Base-by-base conservation (phyloP, 2,888 invertebrate species). In the Drosophila putrida region DNA sequence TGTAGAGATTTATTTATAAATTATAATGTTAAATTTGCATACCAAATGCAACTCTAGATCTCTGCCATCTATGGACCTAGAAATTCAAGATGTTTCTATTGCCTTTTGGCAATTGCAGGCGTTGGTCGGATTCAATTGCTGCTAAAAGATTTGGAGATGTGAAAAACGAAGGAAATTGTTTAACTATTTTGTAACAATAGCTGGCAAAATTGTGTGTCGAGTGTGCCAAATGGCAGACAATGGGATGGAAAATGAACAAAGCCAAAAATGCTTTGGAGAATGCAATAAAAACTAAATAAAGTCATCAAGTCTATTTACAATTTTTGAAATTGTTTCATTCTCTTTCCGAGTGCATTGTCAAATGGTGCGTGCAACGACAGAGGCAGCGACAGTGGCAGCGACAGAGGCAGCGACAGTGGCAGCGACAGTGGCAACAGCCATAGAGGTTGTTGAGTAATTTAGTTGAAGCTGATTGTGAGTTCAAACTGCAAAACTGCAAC, bases 241-340 rank as follows among this genome's bases (percentile, higher is more conserved):
- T 70, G 44, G 39, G 39, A 11, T 20, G 35, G 39, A 57, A 68
- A 80, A 41, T 74, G 62, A 71, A 81, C 78, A 78, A 78, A 51
- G 74, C 28, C 46, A 58, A 75, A 75, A 74, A 66, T 62, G 72
- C 71, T 75, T 60, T 65, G 67, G 33, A 53, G 82, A 76, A 75
- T 80, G 86, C 85, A 89, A 87, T 87, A 89, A 87, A 87, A 87
- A 87, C 76, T 84, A 87, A 87, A 87, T 87, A 87, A 87, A 87
- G 86, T 87, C 86, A 87, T 87, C 86, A 82, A 80, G 76, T 74
- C 78, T 81, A 84, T 85, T 78, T 88, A 88, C 81, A 79, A 76
- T 78, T 80, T 85, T 80, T 50, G 51, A 81, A 86, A 88, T 80
- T 74, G 74, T 74, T 70, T 76, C 78, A 78, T 72, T 74, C 69